Percentiles rank a stretch among this genome's conserved stretches.
Evolutionary conservation across 2,888 invertebrate species (phyloP).

Genomic region (Lepidocyrtoides sp.): DNA sequence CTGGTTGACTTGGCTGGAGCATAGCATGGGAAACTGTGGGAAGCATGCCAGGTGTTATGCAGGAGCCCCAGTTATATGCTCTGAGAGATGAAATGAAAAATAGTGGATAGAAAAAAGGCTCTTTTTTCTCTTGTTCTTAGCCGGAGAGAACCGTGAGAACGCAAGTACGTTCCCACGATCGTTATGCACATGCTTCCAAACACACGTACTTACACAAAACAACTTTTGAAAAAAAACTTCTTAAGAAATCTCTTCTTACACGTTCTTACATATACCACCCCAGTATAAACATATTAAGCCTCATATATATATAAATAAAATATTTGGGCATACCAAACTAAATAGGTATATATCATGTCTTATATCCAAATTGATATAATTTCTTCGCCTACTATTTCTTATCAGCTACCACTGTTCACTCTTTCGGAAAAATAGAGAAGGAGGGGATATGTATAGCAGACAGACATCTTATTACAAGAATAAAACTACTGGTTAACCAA

Average conservation of each 20-base stretch:
- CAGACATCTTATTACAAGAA: constrained; percentile 78
- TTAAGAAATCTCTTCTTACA: constrained; percentile 79
- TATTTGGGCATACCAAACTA: neutral
- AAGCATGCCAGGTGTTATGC: constrained; percentile 85
- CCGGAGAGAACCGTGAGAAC: constrained; percentile 84
- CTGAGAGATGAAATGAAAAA: constrained; percentile 81
- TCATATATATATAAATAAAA: neutral
- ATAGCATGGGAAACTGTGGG: constrained; percentile 81
- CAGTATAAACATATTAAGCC: neutral
- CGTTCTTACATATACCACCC: constrained; percentile 52
- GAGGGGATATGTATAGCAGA: constrained; percentile 63
- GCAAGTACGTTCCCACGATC: constrained; percentile 84
- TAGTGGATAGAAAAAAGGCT: constrained; percentile 83
- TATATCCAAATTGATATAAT: constrained; percentile 45
- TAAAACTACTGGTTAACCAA: constrained; percentile 79
- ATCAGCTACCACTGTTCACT: constrained; percentile 30
- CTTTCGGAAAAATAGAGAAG: neutral
- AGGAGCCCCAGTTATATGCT: constrained; percentile 80
- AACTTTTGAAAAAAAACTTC: constrained; percentile 76
- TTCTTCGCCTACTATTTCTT: constrained; percentile 62
- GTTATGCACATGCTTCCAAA: constrained; percentile 83
- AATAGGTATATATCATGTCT: constrained; percentile 6
- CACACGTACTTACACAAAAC: constrained; percentile 82
- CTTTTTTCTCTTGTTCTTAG: constrained; percentile 75
- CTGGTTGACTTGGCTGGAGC: constrained; percentile 68